phyloP scores from a whole-genome alignment of 2,113 vertebrate species.

The Centropus unirufus region DNA sequence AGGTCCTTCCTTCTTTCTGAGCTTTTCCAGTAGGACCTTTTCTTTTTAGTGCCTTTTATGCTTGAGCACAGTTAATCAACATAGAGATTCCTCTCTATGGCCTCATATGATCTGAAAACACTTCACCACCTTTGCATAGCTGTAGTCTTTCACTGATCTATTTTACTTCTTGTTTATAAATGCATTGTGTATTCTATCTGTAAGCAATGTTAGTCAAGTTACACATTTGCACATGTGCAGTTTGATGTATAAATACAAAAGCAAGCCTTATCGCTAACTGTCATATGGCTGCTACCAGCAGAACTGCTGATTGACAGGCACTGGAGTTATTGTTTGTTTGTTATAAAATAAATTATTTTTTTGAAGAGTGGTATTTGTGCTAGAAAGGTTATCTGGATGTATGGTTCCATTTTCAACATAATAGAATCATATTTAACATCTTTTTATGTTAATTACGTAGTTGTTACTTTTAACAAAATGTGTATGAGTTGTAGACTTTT shows the following conservation, averaged over 20 bases:
- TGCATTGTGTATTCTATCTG: not conserved
- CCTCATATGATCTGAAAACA: not conserved
- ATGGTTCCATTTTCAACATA: slow-evolving; percentile 32
- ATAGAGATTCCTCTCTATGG: not conserved
- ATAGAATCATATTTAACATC: not conserved
- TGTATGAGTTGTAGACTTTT: not conserved
- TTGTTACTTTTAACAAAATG: not conserved
- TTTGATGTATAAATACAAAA: not conserved
- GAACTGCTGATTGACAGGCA: not conserved
- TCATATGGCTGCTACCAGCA: not conserved
- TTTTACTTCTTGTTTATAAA: not conserved
- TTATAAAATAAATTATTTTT: not conserved
- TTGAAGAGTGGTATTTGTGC: not conserved
- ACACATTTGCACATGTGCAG: not conserved
- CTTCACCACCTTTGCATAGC: not conserved
- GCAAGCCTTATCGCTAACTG: not conserved
- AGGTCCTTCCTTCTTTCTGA: not conserved
- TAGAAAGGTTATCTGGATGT: slow-evolving; percentile 14
- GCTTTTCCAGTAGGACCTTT: not conserved
- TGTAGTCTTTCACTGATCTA: not conserved
- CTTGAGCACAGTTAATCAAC: not conserved
- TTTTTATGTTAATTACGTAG: not conserved
- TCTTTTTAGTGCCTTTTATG: not conserved
- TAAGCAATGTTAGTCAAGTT: not conserved
- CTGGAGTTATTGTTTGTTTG: not conserved